Base-by-base conservation (phyloP, 2,888 invertebrate species). In the Synergus umbraculus region DNA sequence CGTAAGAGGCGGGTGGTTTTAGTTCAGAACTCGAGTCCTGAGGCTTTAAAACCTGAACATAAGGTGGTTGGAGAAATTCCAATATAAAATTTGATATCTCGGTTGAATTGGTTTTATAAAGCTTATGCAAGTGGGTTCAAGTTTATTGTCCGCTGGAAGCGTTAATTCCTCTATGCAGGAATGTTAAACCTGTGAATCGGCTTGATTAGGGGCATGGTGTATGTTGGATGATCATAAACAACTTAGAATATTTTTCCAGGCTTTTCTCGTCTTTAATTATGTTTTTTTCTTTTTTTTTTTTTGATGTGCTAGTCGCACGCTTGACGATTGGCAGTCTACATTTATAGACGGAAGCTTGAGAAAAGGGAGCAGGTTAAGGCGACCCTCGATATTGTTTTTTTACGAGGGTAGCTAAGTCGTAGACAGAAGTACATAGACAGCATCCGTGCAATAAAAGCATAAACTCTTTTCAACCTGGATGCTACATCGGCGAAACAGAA, bases 361-460 rank as follows among this genome's bases (percentile, higher is more conserved):
- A 29, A 54, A 73, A 54, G 37, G 10, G 54, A 73, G 49, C n/a
- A 73, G n/a, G 54, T 54, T 73, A 22, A 73, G 73, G 37, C 73
- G 49, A 73, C 73, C 29, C 73, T 73, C 73, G 73, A 73, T 73
- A 73, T 54, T 73, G 49, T 73, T 73, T 73, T 73, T 69, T 41
- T 73, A 73, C n/a, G 73, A 54, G 37, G 49, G 54, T 73, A n/a
- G 73, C 49, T 54, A 73, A 54, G 73, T 54, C 73, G 54, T 73
- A 73, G 73, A 73, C 73, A 54, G 54, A 73, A 73, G 49, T 73
- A 73, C 73, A 73, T 37, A 29, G 49, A 54, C 37, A 37, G 73
- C 49, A 82, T 83, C 80, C 78, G 83, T 81, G 86, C 86, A 89
- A 89, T 89, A 89, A 89, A 89, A 88, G 87, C 86, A 87, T 87